A percentile compares a stretch with the other conserved stretches of the same genome.
These are phyloP conservation scores for Sinocyclocheilus grahami DNA, from an alignment of 2,113 vertebrate genomes.

Conservation along the genomic window DNA sequence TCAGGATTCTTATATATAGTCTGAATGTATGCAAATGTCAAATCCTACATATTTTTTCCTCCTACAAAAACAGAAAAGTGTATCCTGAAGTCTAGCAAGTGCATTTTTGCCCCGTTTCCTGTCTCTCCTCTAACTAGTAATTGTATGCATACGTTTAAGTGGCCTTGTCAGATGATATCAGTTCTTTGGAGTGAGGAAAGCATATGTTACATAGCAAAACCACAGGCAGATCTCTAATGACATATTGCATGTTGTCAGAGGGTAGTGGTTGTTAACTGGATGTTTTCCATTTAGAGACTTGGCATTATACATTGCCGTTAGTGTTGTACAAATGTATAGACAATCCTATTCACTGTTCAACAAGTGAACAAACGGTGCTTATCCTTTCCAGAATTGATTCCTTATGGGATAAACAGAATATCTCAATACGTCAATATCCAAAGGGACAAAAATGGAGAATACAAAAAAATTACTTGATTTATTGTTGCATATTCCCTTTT, in stretches of 20 bases:
- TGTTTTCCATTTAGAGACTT: constrained; percentile 1
- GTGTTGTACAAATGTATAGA: not conserved
- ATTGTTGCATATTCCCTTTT: not conserved
- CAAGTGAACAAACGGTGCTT: not conserved
- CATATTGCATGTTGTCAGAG: not conserved
- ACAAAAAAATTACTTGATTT: not conserved
- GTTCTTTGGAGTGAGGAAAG: not conserved
- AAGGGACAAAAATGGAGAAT: not conserved
- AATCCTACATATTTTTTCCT: too few relatives aligned
- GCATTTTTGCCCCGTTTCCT: not conserved
- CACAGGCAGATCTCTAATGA: constrained; percentile 10
- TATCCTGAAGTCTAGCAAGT: not conserved
- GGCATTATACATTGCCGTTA: not conserved
- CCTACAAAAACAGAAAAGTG: not conserved
- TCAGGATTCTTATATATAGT: not conserved
- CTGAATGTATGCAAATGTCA: not conserved
- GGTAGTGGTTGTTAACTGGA: constrained; percentile 13
- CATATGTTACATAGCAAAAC: not conserved
- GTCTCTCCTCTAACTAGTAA: not conserved
- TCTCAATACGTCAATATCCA: not conserved
- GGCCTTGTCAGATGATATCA: not conserved
- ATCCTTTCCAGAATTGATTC: not conserved
- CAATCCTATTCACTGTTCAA: not conserved
- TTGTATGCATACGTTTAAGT: not conserved
- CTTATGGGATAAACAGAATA: not conserved